phyloP scores from a whole-genome alignment of 2,797 vertebrate species.

The Nothura maculosa region DNA sequence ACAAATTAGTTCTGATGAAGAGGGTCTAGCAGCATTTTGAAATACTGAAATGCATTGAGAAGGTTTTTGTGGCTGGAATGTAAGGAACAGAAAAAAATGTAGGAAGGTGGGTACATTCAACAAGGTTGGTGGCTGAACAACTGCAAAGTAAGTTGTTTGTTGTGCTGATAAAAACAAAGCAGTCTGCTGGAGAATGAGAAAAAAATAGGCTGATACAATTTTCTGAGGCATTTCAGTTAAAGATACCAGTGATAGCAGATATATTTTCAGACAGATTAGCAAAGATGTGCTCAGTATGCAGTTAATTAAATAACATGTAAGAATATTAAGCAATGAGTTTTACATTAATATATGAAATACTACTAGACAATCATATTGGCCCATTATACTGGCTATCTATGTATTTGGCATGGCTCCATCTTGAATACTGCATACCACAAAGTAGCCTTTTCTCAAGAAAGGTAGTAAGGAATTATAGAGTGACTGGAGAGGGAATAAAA shows the following conservation, averaged over 20 bases:
- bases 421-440: background rate
- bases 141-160: background rate
- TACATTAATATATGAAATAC: constrained; percentile 8
- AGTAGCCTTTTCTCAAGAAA: background rate
- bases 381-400: background rate
- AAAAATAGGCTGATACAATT: background rate
- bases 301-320: background rate
- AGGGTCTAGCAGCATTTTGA: background rate
- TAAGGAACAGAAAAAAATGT: background rate
- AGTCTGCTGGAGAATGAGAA: background rate
- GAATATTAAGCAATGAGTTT: background rate
- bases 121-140: background rate
- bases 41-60: background rate
- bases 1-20: background rate
- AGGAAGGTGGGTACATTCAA: background rate
- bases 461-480: background rate
- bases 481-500: background rate
- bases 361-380: background rate
- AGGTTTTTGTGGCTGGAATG: background rate
- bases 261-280: background rate
- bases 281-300: background rate
- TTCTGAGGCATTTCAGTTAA: background rate
- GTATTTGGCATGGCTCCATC: background rate
- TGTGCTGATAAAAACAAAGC: background rate
- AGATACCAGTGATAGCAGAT: fast-evolving